Base-by-base conservation (phyloP, 1,140 invertebrate genomes). In the Philaenus spumarius region DNA sequence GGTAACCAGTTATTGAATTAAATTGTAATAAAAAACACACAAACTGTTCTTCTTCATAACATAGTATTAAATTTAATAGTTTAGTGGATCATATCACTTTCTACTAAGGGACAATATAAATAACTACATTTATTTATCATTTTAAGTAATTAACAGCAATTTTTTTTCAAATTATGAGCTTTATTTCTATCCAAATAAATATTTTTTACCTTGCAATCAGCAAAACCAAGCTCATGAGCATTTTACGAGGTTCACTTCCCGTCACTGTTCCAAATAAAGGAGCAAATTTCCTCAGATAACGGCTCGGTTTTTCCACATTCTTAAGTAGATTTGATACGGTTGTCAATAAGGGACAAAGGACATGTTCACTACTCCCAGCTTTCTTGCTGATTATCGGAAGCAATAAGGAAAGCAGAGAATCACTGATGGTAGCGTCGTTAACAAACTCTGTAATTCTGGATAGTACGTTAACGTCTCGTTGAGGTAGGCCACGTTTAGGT, bases 401-500 rank as follows among this genome's bases (percentile, higher is more conserved):
- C 2, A 91, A 68, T 0, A 95, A 70, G 50, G 77, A 75, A 1
- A 93, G 69, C 11, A 94, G 71, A 6, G 77, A 78, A 53, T 85
- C 80, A 39, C 81, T 80, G 30, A 81, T 79, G 39, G 81, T 74
- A 1, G 80, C 67, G 53, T 87, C 81, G 3, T 77, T 75, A 0
- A 87, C 84, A 40, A 90, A 76, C 68, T 86, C 82, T 1, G 88
- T 90, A 7, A 90, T 77, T 58, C 87, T 78, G 0, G 88, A 88
- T 0, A 96, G 73, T 60, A 96, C 90, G 7, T 82, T 78, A 1
- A 95, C 71, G 65, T 95, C 90, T 23, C 80, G 79, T 15, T 39
- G 40, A 5, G 35, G 26, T 1, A 61, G 45, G 1, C 17, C 24
- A 3, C 40, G 22, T 23, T 59, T 62, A 11, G 35, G 12, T 35